Base-by-base conservation (phyloP, 2,113 vertebrate species). In the Gambusia affinis region DNA sequence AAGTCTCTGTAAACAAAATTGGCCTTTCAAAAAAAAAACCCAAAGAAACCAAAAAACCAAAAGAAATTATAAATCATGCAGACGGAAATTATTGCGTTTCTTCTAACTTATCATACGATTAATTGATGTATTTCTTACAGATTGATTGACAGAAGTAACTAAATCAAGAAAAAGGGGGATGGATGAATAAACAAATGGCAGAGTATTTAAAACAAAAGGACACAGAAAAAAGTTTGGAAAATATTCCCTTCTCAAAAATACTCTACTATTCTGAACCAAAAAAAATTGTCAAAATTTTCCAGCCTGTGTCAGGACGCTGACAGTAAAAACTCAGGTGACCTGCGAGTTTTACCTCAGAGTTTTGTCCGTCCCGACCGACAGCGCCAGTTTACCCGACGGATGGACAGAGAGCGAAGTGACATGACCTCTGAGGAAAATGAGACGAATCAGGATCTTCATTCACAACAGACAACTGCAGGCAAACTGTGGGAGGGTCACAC, bases 321-420 rank as follows among this genome's bases (percentile, higher is more conserved):
- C 11, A 57, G 24, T 24, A 57, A 47, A 24, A n/a, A 22, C 47
- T 1, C 10, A 24, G n/a, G 15, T 64, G 14, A 51, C 12, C 8
- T 27, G 44, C 30, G 19, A 22, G 17, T 29, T 67, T 91, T 81
- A 98, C 98, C 98, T 94, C 76, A 99, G 91, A 19, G 96, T 98
- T 83, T 96, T 98, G 89, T 99, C 98, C 30, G 97, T 98, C 67
- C 98, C 98, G 0, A 99, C 97, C 35, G 98, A 96, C 57, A 99
- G 94, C 0, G 96, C 97, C 78, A 99, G 93, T 89, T 97, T 99
- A 81, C 98, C 98, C 60, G 98, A 98, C 0, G 98, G 98, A 85
- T 99, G 98, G 82, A 99, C 94, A 12, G 97, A 98, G 80, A 99
- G 92, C 24, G 95, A 98, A 15, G 95, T 95, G 78, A 99, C 96